Evolutionary conservation across 2,797 vertebrate genomes (phyloP).

Genomic region (Gymnoscopelus microlampas): DNA sequence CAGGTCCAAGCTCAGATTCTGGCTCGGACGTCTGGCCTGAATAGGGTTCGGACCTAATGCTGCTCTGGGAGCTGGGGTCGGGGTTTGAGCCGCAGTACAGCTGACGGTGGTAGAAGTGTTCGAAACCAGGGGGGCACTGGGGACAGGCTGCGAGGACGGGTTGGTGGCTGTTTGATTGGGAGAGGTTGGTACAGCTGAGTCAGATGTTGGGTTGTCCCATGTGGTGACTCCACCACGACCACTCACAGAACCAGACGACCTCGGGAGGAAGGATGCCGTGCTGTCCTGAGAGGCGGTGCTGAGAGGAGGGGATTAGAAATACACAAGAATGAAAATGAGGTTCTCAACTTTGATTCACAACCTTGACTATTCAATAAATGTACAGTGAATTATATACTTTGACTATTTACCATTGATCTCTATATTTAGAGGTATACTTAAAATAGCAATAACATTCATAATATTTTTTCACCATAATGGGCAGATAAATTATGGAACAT

Average conservation of each 20-base stretch:
- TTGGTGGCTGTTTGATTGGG: slow-evolving; percentile 27
- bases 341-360: no score
- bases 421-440: no score
- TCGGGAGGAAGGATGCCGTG: slow-evolving; percentile 18
- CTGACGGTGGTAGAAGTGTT: neutral
- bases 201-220: slow-evolving; percentile 55
- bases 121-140: neutral
- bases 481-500: no score
- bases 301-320: slow-evolving; percentile 1
- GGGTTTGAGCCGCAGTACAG: slow-evolving; percentile 24
- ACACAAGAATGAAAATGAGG: neutral
- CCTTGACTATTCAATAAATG: no score
- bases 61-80: neutral
- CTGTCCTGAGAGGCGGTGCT: slow-evolving; percentile 71
- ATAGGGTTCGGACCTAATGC: no score
- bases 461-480: no score
- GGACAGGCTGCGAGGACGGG: slow-evolving; percentile 5
- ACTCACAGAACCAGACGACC: slow-evolving; percentile 61
- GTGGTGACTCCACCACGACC: slow-evolving; percentile 59
- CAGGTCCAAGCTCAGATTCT: slow-evolving; percentile 54
- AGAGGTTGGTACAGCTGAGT: slow-evolving; percentile 21
- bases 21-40: slow-evolving; percentile 13
- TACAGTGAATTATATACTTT: no score
- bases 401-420: no score
- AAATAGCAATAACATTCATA: no score